Evolutionary conservation across 2,113 vertebrate species (phyloP).

Genomic region (Pantherophis guttatus): DNA sequence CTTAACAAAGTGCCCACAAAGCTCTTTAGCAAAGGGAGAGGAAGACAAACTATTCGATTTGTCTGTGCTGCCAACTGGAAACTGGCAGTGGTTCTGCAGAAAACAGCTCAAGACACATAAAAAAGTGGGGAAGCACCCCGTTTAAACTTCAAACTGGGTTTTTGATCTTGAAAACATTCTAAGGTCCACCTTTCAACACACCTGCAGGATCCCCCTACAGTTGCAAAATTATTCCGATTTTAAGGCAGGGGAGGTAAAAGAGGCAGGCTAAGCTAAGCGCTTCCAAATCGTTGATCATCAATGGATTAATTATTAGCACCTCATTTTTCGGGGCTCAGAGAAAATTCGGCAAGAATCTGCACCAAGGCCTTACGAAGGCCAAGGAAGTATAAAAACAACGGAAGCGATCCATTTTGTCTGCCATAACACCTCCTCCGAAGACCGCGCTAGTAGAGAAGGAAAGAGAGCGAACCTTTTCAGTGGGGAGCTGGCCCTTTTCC

Average conservation of each 20-base stretch:
- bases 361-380: neutral
- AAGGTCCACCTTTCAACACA: neutral
- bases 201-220: neutral
- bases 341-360: neutral
- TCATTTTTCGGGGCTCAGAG: neutral
- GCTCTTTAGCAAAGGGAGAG: neutral
- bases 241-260: neutral
- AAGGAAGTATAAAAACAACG: neutral
- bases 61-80: neutral
- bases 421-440: neutral
- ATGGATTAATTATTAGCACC: neutral
- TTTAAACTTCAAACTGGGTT: neutral
- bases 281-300: neutral
- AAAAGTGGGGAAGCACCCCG: neutral
- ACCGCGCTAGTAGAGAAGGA: neutral
- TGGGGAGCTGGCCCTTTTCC: conserved; percentile 18
- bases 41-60: neutral
- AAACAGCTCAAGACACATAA: neutral
- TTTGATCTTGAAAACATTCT: neutral
- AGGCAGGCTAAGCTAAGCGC: neutral
- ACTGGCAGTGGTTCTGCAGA: neutral
- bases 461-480: neutral
- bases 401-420: neutral
- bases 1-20: neutral
- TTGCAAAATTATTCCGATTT: neutral